Evolutionary conservation across 2,888 invertebrate genomes (phyloP).

Genomic region (Aspidiotus destructor): DNA sequence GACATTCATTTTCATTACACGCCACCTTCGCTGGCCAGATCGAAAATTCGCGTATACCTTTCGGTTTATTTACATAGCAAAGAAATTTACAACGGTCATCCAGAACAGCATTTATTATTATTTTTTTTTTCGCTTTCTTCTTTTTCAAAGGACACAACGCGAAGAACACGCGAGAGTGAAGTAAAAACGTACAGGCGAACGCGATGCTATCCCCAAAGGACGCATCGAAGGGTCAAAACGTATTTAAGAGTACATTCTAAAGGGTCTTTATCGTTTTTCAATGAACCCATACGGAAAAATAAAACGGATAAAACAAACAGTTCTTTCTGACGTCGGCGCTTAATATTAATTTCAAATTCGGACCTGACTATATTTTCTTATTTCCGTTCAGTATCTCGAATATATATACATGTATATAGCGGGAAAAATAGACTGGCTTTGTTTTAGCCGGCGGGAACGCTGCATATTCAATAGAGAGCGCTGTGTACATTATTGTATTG

Average conservation of each 20-base stretch:
- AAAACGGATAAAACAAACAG: constrained; percentile 33
- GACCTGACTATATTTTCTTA: constrained; percentile 31
- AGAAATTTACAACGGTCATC: constrained; percentile 8
- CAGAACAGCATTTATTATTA: no score
- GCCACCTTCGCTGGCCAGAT: background rate
- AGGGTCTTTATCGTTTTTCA: constrained; percentile 32
- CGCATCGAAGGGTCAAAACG: constrained; percentile 32
- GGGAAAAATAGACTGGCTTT: background rate
- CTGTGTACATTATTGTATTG: constrained; percentile 9
- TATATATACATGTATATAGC: background rate
- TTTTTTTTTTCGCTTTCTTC: background rate
- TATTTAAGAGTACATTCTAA: constrained; percentile 32
- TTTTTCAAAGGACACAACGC: background rate
- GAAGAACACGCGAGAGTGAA: background rate
- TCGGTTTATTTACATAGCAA: constrained; percentile 31
- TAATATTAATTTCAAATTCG: constrained; percentile 33
- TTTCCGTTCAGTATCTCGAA: constrained; percentile 20
- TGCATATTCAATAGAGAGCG: constrained; percentile 22
- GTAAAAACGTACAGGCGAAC: constrained; percentile 18
- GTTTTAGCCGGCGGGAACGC: background rate
- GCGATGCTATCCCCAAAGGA: constrained; percentile 26
- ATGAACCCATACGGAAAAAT: constrained; percentile 32
- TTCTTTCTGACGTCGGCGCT: constrained; percentile 31
- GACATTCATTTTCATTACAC: background rate
- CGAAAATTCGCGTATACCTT: background rate